Conservation (phyloP, 2,888 invertebrate species). For the Margaritifera margaritifera region DNA sequence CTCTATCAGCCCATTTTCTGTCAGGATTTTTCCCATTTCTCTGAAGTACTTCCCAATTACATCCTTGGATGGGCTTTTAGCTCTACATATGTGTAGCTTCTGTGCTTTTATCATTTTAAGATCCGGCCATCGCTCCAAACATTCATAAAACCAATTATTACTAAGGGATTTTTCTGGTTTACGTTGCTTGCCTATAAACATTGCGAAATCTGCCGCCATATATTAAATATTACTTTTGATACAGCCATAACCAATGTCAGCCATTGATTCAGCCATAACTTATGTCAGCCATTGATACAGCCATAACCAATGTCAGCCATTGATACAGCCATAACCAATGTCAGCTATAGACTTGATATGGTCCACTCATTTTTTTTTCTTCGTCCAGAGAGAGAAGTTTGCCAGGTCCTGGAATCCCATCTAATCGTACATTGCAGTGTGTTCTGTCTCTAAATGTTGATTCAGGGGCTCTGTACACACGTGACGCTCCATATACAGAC, state of each 20-base stretch:
- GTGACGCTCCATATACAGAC: too few relatives aligned
- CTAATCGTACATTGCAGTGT: too few relatives aligned
- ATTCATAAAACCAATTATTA: slow-evolving; percentile 24
- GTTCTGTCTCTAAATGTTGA: not conserved
- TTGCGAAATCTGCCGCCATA: not conserved
- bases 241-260: slow-evolving; percentile 6
- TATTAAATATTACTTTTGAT: slow-evolving; percentile 1
- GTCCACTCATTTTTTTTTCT: too few relatives aligned
- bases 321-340: too few relatives aligned
- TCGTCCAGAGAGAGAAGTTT: too few relatives aligned
- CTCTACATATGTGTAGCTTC: slow-evolving; percentile 6
- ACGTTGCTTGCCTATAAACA: not conserved
- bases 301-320: too few relatives aligned
- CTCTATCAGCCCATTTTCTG: slow-evolving; percentile 1
- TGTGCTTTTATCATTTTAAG: slow-evolving; percentile 12
- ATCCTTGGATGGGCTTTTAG: slow-evolving; percentile 5
- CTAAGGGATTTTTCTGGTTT: slow-evolving; percentile 6
- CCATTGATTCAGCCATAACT: too few relatives aligned
- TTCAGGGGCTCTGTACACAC: too few relatives aligned
- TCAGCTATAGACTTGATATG: not conserved
- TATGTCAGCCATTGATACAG: too few relatives aligned
- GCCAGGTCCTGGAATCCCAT: too few relatives aligned
- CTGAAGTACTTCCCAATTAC: too few relatives aligned
- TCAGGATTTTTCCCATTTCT: not conserved
- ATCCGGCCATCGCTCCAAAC: slow-evolving; percentile 14